Evolutionary conservation across 1,140 invertebrate species (phyloP).

Genomic region (Neoseiulus cucumeris): DNA sequence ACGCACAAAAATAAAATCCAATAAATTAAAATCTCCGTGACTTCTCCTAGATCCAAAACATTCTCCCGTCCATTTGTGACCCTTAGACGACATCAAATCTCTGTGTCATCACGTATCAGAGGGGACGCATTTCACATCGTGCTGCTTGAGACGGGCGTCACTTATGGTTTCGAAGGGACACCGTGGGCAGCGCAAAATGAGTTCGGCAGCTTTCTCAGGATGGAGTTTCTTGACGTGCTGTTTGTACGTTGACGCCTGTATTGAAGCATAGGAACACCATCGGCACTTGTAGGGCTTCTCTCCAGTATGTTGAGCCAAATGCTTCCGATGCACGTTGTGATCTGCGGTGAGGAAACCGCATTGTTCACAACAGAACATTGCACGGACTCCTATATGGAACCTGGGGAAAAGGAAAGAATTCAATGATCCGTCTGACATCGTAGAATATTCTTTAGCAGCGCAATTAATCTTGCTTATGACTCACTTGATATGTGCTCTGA

Average conservation of each 20-base stretch:
- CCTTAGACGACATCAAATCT: too few species aligned
- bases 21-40: too few species aligned
- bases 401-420: too few species aligned
- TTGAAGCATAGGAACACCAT: background rate
- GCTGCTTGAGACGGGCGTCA: background rate
- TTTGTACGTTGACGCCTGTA: conserved; percentile 1
- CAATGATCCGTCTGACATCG: too few species aligned
- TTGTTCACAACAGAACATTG: background rate
- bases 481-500: background rate
- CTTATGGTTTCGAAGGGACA: background rate
- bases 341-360: background rate
- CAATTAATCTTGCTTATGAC: too few species aligned
- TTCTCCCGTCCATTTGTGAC: too few species aligned
- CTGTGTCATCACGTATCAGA: too few species aligned
- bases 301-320: background rate
- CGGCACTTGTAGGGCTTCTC: conserved; percentile 3
- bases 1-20: too few species aligned
- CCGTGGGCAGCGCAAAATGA: background rate
- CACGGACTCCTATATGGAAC: too few species aligned
- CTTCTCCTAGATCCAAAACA: too few species aligned
- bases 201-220: background rate
- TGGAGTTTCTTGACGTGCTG: background rate
- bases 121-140: background rate
- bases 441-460: too few species aligned
- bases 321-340: conserved; percentile 2